Conservation (phyloP, 2,888 invertebrate genomes). For the Apamea anceps region DNA sequence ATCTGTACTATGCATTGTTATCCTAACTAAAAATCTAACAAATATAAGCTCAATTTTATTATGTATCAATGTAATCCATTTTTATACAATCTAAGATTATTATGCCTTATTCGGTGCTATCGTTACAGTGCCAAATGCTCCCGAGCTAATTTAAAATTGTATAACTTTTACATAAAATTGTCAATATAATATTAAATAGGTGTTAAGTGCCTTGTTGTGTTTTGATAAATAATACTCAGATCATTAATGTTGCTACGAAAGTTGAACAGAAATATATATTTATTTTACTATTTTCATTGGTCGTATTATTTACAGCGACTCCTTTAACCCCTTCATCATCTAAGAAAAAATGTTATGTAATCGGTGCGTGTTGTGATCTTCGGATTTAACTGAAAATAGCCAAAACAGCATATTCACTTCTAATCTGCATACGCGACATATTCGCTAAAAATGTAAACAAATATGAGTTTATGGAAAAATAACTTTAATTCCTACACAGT, state of each 20-base stretch:
- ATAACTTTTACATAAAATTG: conserved; percentile 67
- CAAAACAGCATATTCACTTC: too few relatives aligned
- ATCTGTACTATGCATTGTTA: conserved; percentile 42
- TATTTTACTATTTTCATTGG: conserved; percentile 90
- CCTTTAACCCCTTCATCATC: conserved; percentile 25
- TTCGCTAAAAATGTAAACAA: too few relatives aligned
- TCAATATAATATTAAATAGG: conserved; percentile 67
- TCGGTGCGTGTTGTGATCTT: neutral
- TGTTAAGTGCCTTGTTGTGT: conserved; percentile 85
- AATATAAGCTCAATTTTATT: conserved; percentile 64
- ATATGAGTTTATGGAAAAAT: too few relatives aligned
- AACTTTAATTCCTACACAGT: too few relatives aligned
- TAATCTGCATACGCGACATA: too few relatives aligned
- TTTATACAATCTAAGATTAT: conserved; percentile 62
- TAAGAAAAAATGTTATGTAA: too few relatives aligned
- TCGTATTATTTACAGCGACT: conserved; percentile 79
- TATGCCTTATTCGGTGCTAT: conserved; percentile 65
- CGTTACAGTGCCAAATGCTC: conserved; percentile 70
- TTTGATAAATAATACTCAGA: conserved; percentile 83
- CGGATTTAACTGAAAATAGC: neutral
- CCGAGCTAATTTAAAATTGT: conserved; percentile 61
- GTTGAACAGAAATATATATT: conserved; percentile 88
- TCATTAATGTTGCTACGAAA: conserved; percentile 85
- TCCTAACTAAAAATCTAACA: conserved; percentile 41
- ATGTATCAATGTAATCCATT: conserved; percentile 52